Evolutionary conservation across 2,797 vertebrate species (phyloP).

Genomic region (Lacerta viridis): DNA sequence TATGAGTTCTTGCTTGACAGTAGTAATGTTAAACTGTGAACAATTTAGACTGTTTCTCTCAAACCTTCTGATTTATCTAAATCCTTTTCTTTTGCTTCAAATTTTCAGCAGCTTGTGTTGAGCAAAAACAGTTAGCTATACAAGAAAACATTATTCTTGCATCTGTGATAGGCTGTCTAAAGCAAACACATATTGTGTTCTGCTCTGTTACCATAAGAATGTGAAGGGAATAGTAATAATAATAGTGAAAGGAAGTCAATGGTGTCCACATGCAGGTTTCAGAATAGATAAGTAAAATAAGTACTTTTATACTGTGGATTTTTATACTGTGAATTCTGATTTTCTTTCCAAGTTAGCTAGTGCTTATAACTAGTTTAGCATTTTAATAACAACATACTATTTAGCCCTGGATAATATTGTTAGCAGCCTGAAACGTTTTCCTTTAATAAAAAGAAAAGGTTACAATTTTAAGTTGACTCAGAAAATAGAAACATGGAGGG

Average conservation of each 20-base stretch:
- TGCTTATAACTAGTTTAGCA: neutral
- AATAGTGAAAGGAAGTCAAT: constrained; percentile 14
- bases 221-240: constrained; percentile 66
- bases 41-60: constrained; percentile 72
- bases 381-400: constrained; percentile 27
- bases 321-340: neutral
- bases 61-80: constrained; percentile 72
- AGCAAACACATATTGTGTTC: constrained; percentile 65
- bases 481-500: constrained; percentile 21
- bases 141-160: constrained; percentile 62
- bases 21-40: constrained; percentile 73
- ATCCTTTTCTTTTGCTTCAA: constrained; percentile 64
- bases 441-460: neutral
- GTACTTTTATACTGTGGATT: constrained; percentile 16
- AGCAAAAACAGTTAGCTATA: constrained; percentile 72
- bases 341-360: neutral
- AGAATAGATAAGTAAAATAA: neutral
- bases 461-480: neutral
- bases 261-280: neutral
- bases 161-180: constrained; percentile 64
- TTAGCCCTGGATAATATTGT: neutral
- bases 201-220: constrained; percentile 57
- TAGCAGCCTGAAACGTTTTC: constrained; percentile 27
- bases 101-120: constrained; percentile 68
- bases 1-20: constrained; percentile 73